Evolutionary conservation across 2,888 invertebrate species (phyloP).

Genomic region (Andrena flavipes): DNA sequence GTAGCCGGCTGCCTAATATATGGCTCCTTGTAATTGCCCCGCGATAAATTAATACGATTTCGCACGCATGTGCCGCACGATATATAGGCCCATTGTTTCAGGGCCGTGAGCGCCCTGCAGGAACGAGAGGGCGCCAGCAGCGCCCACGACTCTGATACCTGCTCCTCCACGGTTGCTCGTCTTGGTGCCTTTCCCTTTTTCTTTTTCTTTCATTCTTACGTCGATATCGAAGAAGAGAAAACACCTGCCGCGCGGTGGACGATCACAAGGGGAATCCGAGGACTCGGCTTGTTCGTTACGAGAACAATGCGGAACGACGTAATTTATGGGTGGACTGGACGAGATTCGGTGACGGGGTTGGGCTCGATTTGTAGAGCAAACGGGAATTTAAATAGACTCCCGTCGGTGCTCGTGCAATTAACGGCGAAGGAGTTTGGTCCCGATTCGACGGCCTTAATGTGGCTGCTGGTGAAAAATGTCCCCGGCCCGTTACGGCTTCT

Average conservation of each 20-base stretch:
- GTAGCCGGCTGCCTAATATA: conserved; percentile 77
- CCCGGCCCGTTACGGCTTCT: conserved; percentile 11
- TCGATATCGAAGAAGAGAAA: conserved; percentile 59
- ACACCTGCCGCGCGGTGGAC: conserved; percentile 61
- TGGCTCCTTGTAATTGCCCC: conserved; percentile 82
- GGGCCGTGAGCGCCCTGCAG: conserved; percentile 54
- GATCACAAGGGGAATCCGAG: conserved; percentile 29
- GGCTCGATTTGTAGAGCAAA: conserved; percentile 7
- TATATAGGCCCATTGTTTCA: conserved; percentile 79
- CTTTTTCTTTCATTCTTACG: conserved; percentile 13
- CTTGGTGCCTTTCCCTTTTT: background rate
- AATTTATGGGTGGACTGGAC: conserved; percentile 40
- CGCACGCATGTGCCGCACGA: conserved; percentile 66
- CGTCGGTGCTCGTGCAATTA: conserved; percentile 46
- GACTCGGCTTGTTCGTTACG: conserved; percentile 51
- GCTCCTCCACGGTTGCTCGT: conserved; percentile 8
- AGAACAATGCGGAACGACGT: conserved; percentile 63
- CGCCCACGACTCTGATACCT: conserved; percentile 42
- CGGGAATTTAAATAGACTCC: conserved; percentile 51
- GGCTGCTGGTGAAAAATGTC: conserved; percentile 16
- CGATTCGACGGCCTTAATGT: conserved; percentile 23
- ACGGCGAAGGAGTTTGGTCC: conserved; percentile 18
- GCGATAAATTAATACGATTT: conserved; percentile 81
- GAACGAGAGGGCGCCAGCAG: conserved; percentile 48
- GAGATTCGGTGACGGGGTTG: conserved; percentile 36